Evolutionary conservation across 2,797 vertebrate species (phyloP).

Genomic region (Intellagama lesueurii): DNA sequence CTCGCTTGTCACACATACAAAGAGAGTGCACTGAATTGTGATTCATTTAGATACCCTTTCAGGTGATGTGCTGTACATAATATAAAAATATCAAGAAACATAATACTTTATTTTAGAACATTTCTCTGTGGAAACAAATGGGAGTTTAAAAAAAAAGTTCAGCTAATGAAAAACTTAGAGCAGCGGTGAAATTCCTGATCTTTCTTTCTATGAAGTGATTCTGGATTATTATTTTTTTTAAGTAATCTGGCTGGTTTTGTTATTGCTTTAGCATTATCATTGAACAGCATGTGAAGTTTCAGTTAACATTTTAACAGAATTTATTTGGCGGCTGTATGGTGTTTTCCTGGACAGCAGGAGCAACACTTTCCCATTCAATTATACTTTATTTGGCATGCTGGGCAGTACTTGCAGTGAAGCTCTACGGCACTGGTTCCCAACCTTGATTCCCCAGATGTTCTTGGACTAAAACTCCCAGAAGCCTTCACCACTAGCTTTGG

Average conservation of each 20-base stretch:
- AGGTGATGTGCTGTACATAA: neutral
- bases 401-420: no score
- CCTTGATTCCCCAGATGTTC: no score
- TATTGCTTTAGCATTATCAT: neutral
- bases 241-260: neutral
- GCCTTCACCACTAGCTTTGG: no score
- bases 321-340: no score
- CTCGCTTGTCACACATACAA: no score
- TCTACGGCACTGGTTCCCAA: no score
- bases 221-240: neutral
- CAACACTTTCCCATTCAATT: no score
- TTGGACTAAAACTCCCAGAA: no score
- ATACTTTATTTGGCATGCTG: no score
- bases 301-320: neutral
- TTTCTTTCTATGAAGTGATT: neutral
- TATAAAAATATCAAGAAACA: neutral
- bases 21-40: neutral
- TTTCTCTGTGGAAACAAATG: no score
- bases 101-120: neutral
- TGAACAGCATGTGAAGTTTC: neutral
- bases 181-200: neutral
- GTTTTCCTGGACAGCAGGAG: no score
- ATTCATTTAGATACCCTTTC: neutral
- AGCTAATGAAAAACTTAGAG: neutral
- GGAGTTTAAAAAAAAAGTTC: neutral